Base-by-base conservation (phyloP, 2,888 invertebrate species). In the Parnassius smintheus region DNA sequence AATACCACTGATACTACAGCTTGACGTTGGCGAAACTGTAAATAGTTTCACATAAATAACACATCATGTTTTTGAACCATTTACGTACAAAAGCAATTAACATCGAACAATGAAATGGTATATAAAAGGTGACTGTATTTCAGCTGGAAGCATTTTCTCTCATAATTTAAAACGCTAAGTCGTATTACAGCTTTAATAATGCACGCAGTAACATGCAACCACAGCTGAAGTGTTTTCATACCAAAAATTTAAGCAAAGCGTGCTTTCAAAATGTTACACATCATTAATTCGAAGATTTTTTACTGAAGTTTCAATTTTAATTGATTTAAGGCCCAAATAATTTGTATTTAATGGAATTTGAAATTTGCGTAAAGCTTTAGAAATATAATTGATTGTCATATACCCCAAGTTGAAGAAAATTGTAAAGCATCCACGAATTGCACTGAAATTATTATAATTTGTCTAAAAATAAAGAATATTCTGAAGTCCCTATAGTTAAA, bases 1-100 rank as follows among this genome's bases (percentile, higher is more conserved):
- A 51, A 89, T 82, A 2, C 90, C 90, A 58, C 83, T 91, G 64
- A 86, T 91, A 71, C 90, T 91, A 90, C 92, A 93, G 80, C 83
- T 92, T 56, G 94, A 94, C 66, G 92, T 87, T 64, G 94, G 94
- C 22, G 94, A 94, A 22, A 92, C 92, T 81, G 89, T 82, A 79
- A 92, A 62, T 12, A 8, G 7, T 3, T 13, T 13, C 8, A 9
- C 4, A 13, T 49, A 12, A 18, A 13, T 13, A 13, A 12, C 11
- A 46, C 49, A 13, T 13, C 2, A 46, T 41, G 61, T 64, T 59
- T 50, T 42, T 22, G n/a, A 51, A 45, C 18, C 44, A 13, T 42
- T 8, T 11, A 9, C 4, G 12, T 42, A 3, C 12, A 18, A 44
- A 59, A 61, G n/a, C 9, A 12, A 9, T 25, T 13, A 9, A 10